Evolutionary conservation across 2,797 vertebrate genomes (phyloP), one percentile per base, ranked within the genome.

Genomic region (Lepus oiostolus): DNA sequence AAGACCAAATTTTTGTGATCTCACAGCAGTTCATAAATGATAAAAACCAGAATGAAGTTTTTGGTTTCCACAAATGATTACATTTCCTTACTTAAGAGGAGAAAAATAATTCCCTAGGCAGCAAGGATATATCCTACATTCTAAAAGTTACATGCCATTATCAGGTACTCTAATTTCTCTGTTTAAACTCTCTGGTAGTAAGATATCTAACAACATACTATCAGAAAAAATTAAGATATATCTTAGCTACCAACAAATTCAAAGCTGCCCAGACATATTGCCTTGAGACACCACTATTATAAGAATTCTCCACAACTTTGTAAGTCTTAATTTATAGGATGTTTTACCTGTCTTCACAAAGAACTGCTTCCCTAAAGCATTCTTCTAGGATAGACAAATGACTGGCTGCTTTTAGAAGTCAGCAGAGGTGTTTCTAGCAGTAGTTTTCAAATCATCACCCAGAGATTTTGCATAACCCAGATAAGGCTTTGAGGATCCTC

Each of bases 131-230:
- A 92, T 38, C 8, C 50, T 83, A 35, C 5, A 85, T 72, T 95
- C 22, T 38, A 71, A 93, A 90, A 70, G 52, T 77, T 67, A 14
- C 24, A 65, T 65, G 85, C 72, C 17, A 22, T 71, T 82, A 82
- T 60, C 13, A 80, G 52, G 86, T 16, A 68, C 11, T 30, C 70
- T 77, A 81, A 82, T 85, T 72, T 24, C 1, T 88, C 62, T 84
- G 42, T 91, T 91, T 68, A 95, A 80, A 80, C 47, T 26, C 19
- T 74, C 70, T 54, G 62, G 1, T 60, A 13, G 94, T 85, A 76
- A 74, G 28, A 90, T 68, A 62, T 38, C 1, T 87, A 65, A 35
- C 71, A 89, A 74, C 70, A 79, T 50, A 91, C 81, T 82, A 38
- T 60, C 71, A 79, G 71, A 24, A 90, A 42, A 63, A 16, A 79